Conservation (phyloP, 2,797 vertebrate species). For the Zonotrichia albicollis region DNA sequence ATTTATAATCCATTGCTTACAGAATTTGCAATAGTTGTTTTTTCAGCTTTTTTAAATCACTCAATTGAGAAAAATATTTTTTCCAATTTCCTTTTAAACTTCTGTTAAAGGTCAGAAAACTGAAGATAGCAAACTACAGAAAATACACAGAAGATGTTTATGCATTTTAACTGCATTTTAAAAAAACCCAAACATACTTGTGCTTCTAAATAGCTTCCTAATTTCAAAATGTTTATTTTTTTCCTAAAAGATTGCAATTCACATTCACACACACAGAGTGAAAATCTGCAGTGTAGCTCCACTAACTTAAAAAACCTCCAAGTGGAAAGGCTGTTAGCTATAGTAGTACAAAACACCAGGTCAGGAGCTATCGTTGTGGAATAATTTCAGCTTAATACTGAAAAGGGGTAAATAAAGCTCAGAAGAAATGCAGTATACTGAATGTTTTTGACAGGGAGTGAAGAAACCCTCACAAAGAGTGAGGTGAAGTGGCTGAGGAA, state of each 20-base stretch:
- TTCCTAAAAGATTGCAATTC: neutral
- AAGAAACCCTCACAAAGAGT: neutral
- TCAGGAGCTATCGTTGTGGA: neutral
- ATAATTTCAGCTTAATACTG: neutral
- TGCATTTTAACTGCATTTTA: neutral
- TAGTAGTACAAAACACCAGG: neutral
- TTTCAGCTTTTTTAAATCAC: constrained; percentile 7
- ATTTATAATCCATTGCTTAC: constrained; percentile 44
- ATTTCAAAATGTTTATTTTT: constrained; percentile 38
- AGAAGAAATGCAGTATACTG: neutral
- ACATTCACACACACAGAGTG: neutral
- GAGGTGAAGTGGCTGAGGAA: neutral
- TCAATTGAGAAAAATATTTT: neutral
- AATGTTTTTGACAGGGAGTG: neutral
- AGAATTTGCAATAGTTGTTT: neutral
- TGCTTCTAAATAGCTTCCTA: constrained; percentile 23
- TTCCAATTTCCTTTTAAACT: constrained; percentile 22
- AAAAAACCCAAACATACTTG: neutral
- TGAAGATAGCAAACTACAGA: neutral
- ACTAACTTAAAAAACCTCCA: constrained; percentile 34
- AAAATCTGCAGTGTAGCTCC: neutral
- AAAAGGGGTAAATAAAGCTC: neutral
- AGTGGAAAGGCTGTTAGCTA: neutral
- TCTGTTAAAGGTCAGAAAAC: constrained; percentile 35
- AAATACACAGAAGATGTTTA: neutral